phyloP scores from a whole-genome alignment of 2,888 invertebrate species.

The Onthophagus sagittarius region DNA sequence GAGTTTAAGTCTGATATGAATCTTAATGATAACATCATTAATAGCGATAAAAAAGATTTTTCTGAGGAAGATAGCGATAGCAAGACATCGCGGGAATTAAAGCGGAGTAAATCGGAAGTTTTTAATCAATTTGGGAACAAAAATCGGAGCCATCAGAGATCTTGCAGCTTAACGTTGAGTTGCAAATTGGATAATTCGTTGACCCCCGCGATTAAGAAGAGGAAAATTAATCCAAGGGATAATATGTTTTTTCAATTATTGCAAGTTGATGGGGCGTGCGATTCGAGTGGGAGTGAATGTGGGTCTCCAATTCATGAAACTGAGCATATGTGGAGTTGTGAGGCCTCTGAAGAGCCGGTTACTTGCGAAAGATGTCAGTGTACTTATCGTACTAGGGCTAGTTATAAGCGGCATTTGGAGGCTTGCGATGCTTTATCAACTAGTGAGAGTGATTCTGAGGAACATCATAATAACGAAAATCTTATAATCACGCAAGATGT shows the following conservation, averaged over 20 bases:
- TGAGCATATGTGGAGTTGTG: constrained; percentile 41
- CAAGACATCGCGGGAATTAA: constrained; percentile 54
- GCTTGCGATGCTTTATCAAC: constrained; percentile 75
- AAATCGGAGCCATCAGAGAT: constrained; percentile 59
- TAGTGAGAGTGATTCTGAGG: constrained; percentile 78
- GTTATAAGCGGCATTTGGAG: constrained; percentile 73
- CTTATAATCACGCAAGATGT: constrained; percentile 21
- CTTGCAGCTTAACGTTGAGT: constrained; percentile 66
- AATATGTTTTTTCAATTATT: constrained; percentile 50
- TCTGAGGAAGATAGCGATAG: constrained; percentile 50
- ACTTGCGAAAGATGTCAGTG: constrained; percentile 85
- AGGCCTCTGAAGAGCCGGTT: constrained; percentile 67
- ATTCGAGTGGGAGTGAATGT: constrained; percentile 53
- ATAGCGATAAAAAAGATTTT: constrained; percentile 39
- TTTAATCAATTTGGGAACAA: constrained; percentile 49
- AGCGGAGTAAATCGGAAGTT: constrained; percentile 65
- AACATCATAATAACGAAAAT: constrained; percentile 15
- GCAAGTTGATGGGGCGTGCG: constrained; percentile 56
- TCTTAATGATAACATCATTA: constrained; percentile 29
- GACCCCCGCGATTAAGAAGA: constrained; percentile 63
- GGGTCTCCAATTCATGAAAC: constrained; percentile 39
- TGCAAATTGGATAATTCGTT: constrained; percentile 64
- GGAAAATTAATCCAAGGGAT: constrained; percentile 54
- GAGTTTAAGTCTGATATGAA: constrained; percentile 51
- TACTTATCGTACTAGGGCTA: constrained; percentile 77